A percentile compares a stretch with the other conserved stretches of the same genome.
phyloP scores from a whole-genome alignment of 37 sponge, comb jelly and placozoan genomes.

The Beroe ovata region DNA sequence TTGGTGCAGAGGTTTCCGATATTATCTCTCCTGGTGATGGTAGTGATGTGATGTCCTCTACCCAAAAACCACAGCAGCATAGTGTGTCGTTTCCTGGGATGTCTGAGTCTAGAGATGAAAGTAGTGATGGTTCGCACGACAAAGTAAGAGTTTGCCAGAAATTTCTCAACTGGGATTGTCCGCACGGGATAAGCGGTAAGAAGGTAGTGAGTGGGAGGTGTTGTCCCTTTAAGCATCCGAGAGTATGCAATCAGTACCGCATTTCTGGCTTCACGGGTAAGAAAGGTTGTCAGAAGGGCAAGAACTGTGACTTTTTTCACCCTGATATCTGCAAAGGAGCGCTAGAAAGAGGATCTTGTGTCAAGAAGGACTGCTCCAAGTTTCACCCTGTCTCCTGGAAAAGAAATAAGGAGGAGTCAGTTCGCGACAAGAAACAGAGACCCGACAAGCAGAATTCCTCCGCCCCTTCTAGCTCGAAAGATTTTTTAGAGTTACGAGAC shows the following conservation, averaged over 20 bases:
- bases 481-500: too few species aligned
- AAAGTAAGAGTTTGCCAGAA: neutral
- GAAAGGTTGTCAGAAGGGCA: neutral
- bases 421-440: slow-evolving; percentile 6
- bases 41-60: slow-evolving; percentile 1
- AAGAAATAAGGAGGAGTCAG: neutral
- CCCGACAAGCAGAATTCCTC: neutral
- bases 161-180: neutral
- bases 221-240: neutral
- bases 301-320: slow-evolving; percentile 11
- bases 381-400: neutral
- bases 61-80: neutral
- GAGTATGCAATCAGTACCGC: neutral
- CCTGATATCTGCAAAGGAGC: slow-evolving; percentile 6
- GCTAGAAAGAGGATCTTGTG: slow-evolving; percentile 1
- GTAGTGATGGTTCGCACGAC: slow-evolving; percentile 13
- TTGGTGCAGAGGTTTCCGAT: slow-evolving; percentile 6
- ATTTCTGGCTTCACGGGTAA: slow-evolving; percentile 6
- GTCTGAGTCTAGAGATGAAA: slow-evolving; percentile 5
- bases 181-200: slow-evolving; percentile 1
- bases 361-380: slow-evolving; percentile 12
- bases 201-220: slow-evolving; percentile 7
- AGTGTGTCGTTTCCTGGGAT: slow-evolving; percentile 6
- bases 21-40: neutral
- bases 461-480: slow-evolving; percentile 6